Evolutionary conservation across 2,888 invertebrate genomes (phyloP), one percentile per base, ranked within the genome.

Genomic region (Hyposoter dolosus): DNA sequence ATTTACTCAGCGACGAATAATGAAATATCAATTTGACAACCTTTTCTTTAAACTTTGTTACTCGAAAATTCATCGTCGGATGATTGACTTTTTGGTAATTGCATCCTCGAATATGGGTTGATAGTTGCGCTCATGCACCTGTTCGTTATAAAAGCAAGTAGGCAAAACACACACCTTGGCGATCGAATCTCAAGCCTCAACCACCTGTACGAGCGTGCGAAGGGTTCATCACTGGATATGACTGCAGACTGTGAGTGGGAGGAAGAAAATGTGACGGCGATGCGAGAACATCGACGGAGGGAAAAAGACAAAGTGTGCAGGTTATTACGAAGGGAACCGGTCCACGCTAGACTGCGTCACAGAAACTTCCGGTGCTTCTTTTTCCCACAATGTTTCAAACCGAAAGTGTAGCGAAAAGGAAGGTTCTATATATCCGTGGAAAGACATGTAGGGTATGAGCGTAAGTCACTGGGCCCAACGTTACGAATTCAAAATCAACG

Each of bases 291-390:
- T 19, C 32, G 66, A 71, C 63, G 56, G 43, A 78, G 77, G 50
- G 43, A 40, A 75, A 56, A 71, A 77, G 69, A 69, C 65, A 66
- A 76, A 68, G 40, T 87, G 63, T 78, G 74, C 5, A 40, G 40
- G 78, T 89, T 86, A 87, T 91, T 90, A 90, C 89, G 90, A 72
- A 89, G 88, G 86, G 87, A 83, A 63, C 83, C 35, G 77, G 84
- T 85, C 87, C 90, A 90, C 88, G 90, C 78, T 89, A 90, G 84
- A 87, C 63, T 90, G 90, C 89, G 87, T 90, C 88, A 69, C 68
- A 88, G 87, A 86, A 88, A 88, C 89, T 90, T 90, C 91, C 90
- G 90, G 90, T 88, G 90, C 84, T 85, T 87, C 84, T 68, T 86
- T 89, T 90, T 89, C 87, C 89, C 89, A 90, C 88, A 89, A 88